Evolutionary conservation across 2,797 vertebrate species (phyloP).

Genomic region (Microctenopoma steveboyesi): DNA sequence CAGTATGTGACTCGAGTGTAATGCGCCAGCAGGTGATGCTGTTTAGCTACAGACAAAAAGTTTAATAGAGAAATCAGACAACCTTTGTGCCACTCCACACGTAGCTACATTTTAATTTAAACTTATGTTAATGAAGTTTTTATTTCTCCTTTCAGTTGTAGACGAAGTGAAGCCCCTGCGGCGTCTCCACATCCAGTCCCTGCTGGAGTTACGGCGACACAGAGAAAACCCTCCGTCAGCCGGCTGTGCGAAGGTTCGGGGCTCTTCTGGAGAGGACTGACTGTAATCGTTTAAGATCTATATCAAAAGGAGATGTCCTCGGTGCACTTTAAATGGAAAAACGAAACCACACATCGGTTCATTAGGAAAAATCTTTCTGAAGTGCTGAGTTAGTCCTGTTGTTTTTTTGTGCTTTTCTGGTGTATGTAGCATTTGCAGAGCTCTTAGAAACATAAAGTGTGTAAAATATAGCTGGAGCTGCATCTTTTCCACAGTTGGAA

Average conservation of each 20-base stretch:
- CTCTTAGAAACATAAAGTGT: not conserved
- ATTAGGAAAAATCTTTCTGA: not conserved
- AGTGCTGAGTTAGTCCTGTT: not conserved
- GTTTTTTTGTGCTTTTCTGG: not conserved
- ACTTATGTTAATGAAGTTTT: not conserved
- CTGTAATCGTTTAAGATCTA: not conserved
- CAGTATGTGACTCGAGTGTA: not conserved
- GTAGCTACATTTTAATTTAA: not conserved
- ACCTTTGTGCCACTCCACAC: too few relatives aligned
- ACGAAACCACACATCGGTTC: not conserved
- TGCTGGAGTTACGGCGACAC: constrained; percentile 75
- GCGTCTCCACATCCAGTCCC: constrained; percentile 77
- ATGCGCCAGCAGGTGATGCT: constrained; percentile 58
- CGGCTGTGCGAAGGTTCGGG: not conserved
- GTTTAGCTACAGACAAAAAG: constrained; percentile 36
- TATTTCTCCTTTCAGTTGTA: constrained; percentile 69
- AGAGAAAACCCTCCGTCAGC: constrained; percentile 17
- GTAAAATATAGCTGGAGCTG: not conserved
- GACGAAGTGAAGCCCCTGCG: constrained; percentile 82
- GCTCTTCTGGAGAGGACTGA: constrained; percentile 36
- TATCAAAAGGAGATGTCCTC: not conserved
- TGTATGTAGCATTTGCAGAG: not conserved
- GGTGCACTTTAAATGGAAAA: not conserved
- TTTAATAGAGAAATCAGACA: not conserved
- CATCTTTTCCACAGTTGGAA: not conserved